These are phyloP conservation scores for Ctenopoma multispine DNA, from an alignment of 2,797 vertebrate genomes.

Conservation along the genomic window DNA sequence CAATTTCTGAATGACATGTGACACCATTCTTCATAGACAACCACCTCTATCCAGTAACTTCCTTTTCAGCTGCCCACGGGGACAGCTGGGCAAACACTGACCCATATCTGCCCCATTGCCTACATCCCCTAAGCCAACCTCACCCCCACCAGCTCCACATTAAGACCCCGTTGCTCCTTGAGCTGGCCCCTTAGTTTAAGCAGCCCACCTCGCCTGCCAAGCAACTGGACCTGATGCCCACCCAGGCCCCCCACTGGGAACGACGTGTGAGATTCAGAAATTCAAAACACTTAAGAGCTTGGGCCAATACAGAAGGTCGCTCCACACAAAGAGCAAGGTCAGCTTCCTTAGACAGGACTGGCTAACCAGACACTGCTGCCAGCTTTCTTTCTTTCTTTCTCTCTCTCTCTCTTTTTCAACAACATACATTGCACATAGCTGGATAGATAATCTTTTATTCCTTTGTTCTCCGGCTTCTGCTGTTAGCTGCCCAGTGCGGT, in stretches of 20 bases:
- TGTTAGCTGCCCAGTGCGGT: conserved; percentile 9
- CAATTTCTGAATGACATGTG: conserved; percentile 9
- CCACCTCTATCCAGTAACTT: conserved; percentile 40
- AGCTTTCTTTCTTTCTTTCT: conserved; percentile 15
- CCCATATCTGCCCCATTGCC: conserved; percentile 62
- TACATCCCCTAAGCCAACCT: conserved; percentile 63
- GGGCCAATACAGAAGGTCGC: conserved; percentile 67
- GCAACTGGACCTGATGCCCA: conserved; percentile 67
- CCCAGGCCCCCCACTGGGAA: conserved; percentile 58
- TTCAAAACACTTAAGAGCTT: conserved; percentile 67
- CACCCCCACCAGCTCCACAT: conserved; percentile 41
- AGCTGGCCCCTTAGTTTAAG: conserved; percentile 50
- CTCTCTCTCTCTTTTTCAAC: conserved; percentile 4
- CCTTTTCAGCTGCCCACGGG: conserved; percentile 58
- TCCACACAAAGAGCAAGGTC: conserved; percentile 49
- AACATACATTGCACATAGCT: conserved; percentile 11
- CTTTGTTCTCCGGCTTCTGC: conserved; percentile 10
- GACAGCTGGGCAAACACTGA: conserved; percentile 82
- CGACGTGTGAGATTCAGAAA: conserved; percentile 44
- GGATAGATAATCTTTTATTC: conserved; percentile 12
- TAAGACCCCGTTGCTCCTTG: conserved; percentile 32
- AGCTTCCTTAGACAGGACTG: conserved; percentile 32
- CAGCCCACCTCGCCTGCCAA: conserved; percentile 57
- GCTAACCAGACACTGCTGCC: conserved; percentile 29
- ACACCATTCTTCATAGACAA: conserved; percentile 23